Evolutionary conservation across 2,113 vertebrate genomes (phyloP).

Genomic region (Saimiri boliviensis): DNA sequence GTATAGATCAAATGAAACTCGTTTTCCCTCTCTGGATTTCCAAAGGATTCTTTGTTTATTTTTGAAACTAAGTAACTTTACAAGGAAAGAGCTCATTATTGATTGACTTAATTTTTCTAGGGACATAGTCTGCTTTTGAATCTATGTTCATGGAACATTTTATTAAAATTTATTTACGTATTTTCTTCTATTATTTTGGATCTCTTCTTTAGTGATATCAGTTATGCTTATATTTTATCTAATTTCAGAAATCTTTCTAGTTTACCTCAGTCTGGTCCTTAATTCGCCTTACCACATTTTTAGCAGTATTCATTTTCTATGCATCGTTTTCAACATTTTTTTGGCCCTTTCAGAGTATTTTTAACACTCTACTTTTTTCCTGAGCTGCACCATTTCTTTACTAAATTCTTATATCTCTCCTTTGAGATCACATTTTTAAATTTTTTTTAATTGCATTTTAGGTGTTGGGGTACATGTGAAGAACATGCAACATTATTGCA

Average conservation of each 20-base stretch:
- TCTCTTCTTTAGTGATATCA: not conserved
- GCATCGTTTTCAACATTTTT: not conserved
- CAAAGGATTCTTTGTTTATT: not conserved
- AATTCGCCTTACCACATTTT: not conserved
- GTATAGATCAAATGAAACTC: not conserved
- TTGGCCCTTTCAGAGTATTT: not conserved
- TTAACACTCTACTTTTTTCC: not conserved
- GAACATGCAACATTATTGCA: no score
- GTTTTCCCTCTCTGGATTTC: not conserved
- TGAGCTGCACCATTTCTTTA: not conserved
- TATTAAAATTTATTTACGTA: not conserved
- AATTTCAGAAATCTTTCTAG: not conserved
- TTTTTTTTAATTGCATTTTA: no score
- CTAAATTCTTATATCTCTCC: not conserved
- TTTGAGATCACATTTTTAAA: not conserved
- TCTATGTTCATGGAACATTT: not conserved
- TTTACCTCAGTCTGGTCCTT: not conserved
- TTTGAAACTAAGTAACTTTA: not conserved
- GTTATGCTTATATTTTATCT: not conserved
- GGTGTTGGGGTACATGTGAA: no score
- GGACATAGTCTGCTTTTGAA: not conserved
- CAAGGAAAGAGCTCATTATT: not conserved
- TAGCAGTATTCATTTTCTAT: not conserved
- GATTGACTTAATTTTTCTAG: not conserved
- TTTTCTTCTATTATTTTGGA: not conserved